phyloP scores from a whole-genome alignment of 2,113 vertebrate genomes.

The Chitala chitala region DNA sequence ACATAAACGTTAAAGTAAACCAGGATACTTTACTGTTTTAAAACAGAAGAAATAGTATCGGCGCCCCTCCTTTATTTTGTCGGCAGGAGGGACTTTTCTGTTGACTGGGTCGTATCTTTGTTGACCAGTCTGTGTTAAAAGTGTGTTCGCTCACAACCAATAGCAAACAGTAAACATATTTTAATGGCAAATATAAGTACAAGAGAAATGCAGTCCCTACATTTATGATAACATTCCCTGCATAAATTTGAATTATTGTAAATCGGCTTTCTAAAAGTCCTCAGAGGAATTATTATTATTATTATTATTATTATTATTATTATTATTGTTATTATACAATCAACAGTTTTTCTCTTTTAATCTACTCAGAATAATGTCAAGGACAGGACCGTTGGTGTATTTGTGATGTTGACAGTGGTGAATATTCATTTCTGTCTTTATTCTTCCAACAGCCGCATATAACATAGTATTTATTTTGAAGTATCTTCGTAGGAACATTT shows the following conservation, averaged over 20 bases:
- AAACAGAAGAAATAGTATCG: too few relatives aligned
- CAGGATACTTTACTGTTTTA: too few relatives aligned
- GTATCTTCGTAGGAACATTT: constrained; percentile 35
- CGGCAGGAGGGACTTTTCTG: too few relatives aligned
- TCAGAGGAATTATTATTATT: constrained; percentile 80
- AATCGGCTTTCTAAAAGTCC: constrained; percentile 94
- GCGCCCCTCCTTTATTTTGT: too few relatives aligned
- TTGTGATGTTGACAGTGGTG: too few relatives aligned
- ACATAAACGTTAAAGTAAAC: too few relatives aligned
- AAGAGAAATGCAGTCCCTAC: constrained; percentile 80
- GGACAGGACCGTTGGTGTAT: constrained; percentile 17
- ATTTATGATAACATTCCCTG: constrained; percentile 89
- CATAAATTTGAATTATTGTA: constrained; percentile 97
- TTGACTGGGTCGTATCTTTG: constrained; percentile 80
- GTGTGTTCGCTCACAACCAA: constrained; percentile 84
- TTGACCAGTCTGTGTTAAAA: constrained; percentile 87
- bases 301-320: neutral
- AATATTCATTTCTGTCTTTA: too few relatives aligned
- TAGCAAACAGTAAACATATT: constrained; percentile 88
- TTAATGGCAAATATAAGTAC: constrained; percentile 81
- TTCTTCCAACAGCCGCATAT: neutral
- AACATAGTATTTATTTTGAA: neutral
- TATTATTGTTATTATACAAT: too few relatives aligned
- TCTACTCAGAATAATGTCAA: too few relatives aligned
- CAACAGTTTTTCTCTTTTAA: too few relatives aligned